phyloP scores from a whole-genome alignment of 2,888 invertebrate species.

The Sarcophaga carnaria region DNA sequence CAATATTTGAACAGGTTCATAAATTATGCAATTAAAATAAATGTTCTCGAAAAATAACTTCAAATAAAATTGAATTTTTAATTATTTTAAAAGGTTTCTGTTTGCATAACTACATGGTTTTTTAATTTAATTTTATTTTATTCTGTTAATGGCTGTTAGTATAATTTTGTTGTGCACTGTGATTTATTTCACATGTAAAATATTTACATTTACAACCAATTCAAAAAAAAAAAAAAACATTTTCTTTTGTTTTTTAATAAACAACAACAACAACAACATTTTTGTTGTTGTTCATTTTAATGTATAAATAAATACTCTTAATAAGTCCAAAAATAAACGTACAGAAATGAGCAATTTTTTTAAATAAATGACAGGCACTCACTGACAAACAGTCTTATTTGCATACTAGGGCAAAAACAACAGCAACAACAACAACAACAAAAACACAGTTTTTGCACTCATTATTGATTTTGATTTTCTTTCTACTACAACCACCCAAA shows the following conservation, averaged over 20 bases:
- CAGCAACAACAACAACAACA: not conserved
- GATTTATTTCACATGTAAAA: too few relatives aligned
- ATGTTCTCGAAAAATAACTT: too few relatives aligned
- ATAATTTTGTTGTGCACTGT: too few relatives aligned
- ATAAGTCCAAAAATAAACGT: slow-evolving; percentile 20
- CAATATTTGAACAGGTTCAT: too few relatives aligned
- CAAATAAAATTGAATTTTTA: too few relatives aligned
- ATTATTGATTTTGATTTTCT: not conserved
- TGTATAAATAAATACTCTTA: slow-evolving; percentile 42
- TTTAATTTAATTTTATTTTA: too few relatives aligned
- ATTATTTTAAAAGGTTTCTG: too few relatives aligned
- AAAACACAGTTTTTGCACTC: not conserved
- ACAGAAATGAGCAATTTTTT: slow-evolving; percentile 42
- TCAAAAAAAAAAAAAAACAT: too few relatives aligned
- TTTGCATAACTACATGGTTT: too few relatives aligned
- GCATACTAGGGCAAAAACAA: slow-evolving; percentile 49
- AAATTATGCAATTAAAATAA: too few relatives aligned
- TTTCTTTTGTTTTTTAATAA: slow-evolving; percentile 19
- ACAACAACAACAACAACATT: not conserved
- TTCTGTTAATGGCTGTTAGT: too few relatives aligned
- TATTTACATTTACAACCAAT: not conserved
- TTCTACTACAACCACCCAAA: not conserved
- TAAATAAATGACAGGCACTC: slow-evolving; percentile 50
- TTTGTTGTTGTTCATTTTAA: slow-evolving; percentile 15
- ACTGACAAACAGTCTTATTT: slow-evolving; percentile 49